Evolutionary conservation across 2,888 invertebrate species (phyloP).

Genomic region (Andricus curvator): DNA sequence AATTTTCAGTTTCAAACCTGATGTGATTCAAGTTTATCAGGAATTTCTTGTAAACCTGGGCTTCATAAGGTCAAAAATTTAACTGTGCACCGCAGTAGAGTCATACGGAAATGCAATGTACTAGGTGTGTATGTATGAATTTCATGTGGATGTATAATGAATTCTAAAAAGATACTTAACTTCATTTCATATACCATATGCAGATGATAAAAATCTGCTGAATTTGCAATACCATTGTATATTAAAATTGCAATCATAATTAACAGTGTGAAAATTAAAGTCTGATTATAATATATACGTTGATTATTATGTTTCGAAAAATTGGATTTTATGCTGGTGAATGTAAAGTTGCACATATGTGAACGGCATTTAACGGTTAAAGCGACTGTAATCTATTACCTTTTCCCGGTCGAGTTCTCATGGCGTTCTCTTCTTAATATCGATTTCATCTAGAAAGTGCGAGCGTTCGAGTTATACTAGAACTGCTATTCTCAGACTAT

Average conservation of each 20-base stretch:
- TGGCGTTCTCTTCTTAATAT: constrained; percentile 53
- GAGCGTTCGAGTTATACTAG: constrained; percentile 42
- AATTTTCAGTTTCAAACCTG: no score
- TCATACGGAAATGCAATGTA: neutral
- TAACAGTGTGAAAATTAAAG: neutral
- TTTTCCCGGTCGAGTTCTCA: constrained; percentile 35
- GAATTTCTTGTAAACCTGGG: no score
- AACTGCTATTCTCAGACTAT: constrained; percentile 7
- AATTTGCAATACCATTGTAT: no score
- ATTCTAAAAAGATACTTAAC: no score
- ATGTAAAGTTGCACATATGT: neutral
- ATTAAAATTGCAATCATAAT: neutral
- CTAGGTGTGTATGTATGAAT: no score
- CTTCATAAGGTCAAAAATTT: no score
- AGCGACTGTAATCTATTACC: constrained; percentile 4
- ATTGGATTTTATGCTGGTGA: neutral
- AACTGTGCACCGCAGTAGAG: neutral
- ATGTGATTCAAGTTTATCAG: no score
- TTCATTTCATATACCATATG: no score
- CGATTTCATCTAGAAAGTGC: constrained; percentile 64
- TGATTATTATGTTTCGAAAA: neutral
- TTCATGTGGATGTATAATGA: no score
- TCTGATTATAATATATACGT: neutral
- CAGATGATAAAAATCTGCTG: no score
- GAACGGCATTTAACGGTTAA: constrained; percentile 1